A percentile compares a stretch with the other conserved stretches of the same genome.
Evolutionary conservation across 2,113 vertebrate species (phyloP).

Genomic region (Chrysemys picta): DNA sequence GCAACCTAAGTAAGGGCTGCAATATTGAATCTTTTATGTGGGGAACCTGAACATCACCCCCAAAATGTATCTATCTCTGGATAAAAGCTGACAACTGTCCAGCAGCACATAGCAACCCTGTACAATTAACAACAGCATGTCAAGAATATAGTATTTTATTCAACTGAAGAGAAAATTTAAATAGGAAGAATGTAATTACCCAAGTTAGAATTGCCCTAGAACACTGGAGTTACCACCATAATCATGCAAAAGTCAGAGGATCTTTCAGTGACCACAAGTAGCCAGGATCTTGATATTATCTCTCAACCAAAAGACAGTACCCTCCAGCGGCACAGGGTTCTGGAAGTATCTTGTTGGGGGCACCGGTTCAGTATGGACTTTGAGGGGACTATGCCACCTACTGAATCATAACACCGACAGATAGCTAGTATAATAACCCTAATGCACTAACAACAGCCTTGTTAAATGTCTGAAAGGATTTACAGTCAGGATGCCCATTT

Average conservation of each 20-base stretch:
- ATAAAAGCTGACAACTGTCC: not conserved
- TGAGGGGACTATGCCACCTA: not conserved
- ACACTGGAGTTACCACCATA: not conserved
- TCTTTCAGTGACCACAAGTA: not conserved
- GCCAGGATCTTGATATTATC: not conserved
- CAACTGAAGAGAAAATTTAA: not conserved
- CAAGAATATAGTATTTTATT: not conserved
- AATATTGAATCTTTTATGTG: not conserved
- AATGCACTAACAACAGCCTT: not conserved
- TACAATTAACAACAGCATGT: not conserved
- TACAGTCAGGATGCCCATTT: accelerated
- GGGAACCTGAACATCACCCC: not conserved
- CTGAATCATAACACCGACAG: not conserved
- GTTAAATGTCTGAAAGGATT: not conserved
- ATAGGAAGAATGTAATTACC: not conserved
- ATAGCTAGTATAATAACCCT: too few relatives aligned
- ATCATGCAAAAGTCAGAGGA: not conserved
- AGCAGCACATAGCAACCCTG: not conserved
- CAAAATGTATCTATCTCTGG: not conserved
- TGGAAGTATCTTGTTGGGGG: not conserved
- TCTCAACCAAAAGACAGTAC: not conserved
- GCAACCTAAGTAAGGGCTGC: accelerated
- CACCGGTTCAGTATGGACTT: not conserved
- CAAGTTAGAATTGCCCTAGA: not conserved
- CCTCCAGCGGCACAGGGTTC: not conserved